These are phyloP conservation scores for Lynx canadensis DNA, from an alignment of 2,113 vertebrate genomes.

Conservation along the genomic window DNA sequence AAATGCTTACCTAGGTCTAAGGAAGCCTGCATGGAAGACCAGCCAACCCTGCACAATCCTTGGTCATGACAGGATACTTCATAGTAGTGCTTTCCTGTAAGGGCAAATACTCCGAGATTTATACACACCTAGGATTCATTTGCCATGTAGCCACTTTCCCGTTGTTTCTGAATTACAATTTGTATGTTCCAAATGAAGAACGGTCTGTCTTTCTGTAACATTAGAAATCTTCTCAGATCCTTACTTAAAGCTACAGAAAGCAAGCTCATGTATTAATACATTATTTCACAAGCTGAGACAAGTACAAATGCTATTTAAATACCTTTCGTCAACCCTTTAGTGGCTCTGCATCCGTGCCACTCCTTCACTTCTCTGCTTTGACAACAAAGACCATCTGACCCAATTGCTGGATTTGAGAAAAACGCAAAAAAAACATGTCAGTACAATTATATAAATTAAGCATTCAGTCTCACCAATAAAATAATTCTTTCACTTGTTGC, in stretches of 20 bases:
- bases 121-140: background rate
- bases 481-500: background rate
- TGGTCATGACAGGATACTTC: conserved; percentile 97
- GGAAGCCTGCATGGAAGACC: conserved; percentile 95
- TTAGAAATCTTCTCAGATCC: background rate
- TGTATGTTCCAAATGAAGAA: background rate
- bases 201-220: background rate
- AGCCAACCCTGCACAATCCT: conserved; percentile 96
- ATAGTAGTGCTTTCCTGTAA: conserved; percentile 94
- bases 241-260: background rate
- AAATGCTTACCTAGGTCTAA: conserved; percentile 93
- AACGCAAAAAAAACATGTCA: background rate
- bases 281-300: background rate
- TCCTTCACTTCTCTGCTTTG: conserved; percentile 99
- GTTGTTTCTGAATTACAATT: background rate
- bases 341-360: conserved; percentile 98
- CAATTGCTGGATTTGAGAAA: conserved; percentile 90
- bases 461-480: background rate
- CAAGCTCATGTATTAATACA: background rate
- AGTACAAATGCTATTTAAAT: background rate
- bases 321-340: conserved; percentile 96
- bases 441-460: background rate
- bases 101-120: background rate
- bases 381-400: conserved; percentile 95
- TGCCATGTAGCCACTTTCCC: background rate